A percentile compares a stretch with the other conserved stretches of the same genome.
Evolutionary conservation across 2,888 invertebrate species (phyloP).

Genomic region (Bugula neritina): DNA sequence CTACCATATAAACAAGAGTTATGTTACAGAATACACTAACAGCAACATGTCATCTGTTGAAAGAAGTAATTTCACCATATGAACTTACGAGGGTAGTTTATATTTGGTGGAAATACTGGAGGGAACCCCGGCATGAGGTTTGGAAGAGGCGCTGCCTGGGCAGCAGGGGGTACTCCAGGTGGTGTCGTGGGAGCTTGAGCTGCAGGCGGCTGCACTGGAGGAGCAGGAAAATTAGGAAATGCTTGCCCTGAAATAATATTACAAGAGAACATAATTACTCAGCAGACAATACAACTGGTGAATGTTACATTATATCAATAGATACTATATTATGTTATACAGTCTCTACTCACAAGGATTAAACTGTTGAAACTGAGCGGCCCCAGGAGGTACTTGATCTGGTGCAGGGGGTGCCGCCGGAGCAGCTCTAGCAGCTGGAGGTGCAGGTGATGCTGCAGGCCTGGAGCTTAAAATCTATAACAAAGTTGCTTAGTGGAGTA

Average conservation of each 20-base stretch:
- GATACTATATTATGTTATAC: too few species aligned
- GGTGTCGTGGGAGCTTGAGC: background rate
- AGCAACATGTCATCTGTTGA: too few species aligned
- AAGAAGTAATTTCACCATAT: background rate
- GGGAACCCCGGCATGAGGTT: slow-evolving; percentile 12
- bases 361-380: background rate
- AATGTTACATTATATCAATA: too few species aligned
- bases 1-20: background rate
- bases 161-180: background rate
- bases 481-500: too few species aligned
- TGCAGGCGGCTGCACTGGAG: background rate
- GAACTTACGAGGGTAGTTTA: background rate
- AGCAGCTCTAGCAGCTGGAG: slow-evolving; percentile 33
- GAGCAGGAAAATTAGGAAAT: background rate
- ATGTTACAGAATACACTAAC: too few species aligned
- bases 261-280: background rate
- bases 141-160: slow-evolving; percentile 33
- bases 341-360: slow-evolving; percentile 21
- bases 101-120: background rate
- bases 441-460: slow-evolving; percentile 21
- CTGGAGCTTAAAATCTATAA: background rate
- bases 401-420: slow-evolving; percentile 29
- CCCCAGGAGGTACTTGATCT: slow-evolving; percentile 25
- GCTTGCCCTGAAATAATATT: slow-evolving; percentile 24
- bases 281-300: too few species aligned